phyloP scores from a whole-genome alignment of 2,888 invertebrate genomes.

The Drosophila kambysellisi region DNA sequence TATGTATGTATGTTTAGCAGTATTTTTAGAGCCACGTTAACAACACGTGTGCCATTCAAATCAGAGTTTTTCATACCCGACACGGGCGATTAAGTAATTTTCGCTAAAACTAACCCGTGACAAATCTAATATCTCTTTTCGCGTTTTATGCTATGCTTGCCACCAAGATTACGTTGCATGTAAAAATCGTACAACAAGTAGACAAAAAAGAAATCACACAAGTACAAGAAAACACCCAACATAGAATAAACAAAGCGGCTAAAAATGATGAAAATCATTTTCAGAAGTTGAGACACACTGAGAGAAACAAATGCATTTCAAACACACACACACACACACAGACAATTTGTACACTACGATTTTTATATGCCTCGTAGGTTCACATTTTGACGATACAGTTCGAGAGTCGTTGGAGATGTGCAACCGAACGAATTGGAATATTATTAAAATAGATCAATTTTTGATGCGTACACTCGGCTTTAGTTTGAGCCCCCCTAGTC shows the following conservation, averaged over 20 bases:
- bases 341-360: slow-evolving; percentile 40
- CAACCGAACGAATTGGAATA: neutral
- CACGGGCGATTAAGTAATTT: slow-evolving; percentile 50
- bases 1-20: neutral
- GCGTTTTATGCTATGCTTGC: slow-evolving; percentile 3
- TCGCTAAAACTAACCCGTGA: slow-evolving; percentile 41
- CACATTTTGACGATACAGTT: neutral
- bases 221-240: neutral
- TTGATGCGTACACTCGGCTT: slow-evolving; percentile 12
- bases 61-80: slow-evolving; percentile 31
- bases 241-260: slow-evolving; percentile 50
- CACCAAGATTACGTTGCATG: slow-evolving; percentile 35
- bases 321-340: neutral
- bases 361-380: slow-evolving; percentile 40
- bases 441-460: neutral
- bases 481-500: slow-evolving; percentile 44
- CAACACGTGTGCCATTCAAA: slow-evolving; percentile 55
- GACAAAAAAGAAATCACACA: slow-evolving; percentile 8
- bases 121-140: slow-evolving; percentile 46
- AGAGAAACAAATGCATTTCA: slow-evolving; percentile 1
- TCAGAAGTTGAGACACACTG: neutral
- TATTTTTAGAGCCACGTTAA: slow-evolving; percentile 4
- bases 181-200: slow-evolving; percentile 64
- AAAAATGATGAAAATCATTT: neutral
- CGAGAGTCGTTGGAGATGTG: neutral